Evolutionary conservation across 2,797 vertebrate species (phyloP), one percentile per base, ranked within the genome.

Genomic region (Pampus argenteus): DNA sequence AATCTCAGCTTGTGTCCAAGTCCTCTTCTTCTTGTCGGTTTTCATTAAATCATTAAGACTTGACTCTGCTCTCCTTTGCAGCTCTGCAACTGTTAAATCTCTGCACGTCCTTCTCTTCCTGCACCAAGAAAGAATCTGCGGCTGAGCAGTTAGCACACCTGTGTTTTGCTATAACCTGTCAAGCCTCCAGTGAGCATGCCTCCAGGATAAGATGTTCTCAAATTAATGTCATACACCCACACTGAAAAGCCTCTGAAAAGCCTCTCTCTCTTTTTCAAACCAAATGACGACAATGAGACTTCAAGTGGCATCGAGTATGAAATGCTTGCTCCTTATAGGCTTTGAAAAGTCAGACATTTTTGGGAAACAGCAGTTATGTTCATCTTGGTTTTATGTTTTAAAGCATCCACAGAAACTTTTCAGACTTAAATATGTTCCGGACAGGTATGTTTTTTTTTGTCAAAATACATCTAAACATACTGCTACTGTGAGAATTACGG

Each of bases 121-220:
- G 40, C 58, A 8, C 15, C 26, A 0, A 20, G 18, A 47, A 23
- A 28, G 51, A 64, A 31, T 70, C 74, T 79, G 6, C 2, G 18
- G 63, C 67, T 13, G 56, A 71, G 52, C 0, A 3, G 18, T n/a
- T 2, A 18, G 72, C 57, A 86, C 69, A 81, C 34, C 71, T 76
- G 83, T 26, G 79, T 66, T 88, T 64, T 90, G 89, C 90, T 88
- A 17, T 57, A 50, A 93, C 91, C 88, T 88, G 90, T 83, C 62
- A 45, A 81, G 62, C 60, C 71, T 83, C 78, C 71, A 77, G 67
- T 74, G 55, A 55, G 56, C 73, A 40, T 25, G 44, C 85, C 92
- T 84, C 54, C 18, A 61, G 86, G 93, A 82, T 52, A 88, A 22
- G 65, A 49, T 84, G 87, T 86, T 70, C 69, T 70, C 26, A 54